A percentile compares a stretch with the other conserved stretches of the same genome.
Conservation (phyloP, 2,113 vertebrate species). For the Pantherophis guttatus region DNA sequence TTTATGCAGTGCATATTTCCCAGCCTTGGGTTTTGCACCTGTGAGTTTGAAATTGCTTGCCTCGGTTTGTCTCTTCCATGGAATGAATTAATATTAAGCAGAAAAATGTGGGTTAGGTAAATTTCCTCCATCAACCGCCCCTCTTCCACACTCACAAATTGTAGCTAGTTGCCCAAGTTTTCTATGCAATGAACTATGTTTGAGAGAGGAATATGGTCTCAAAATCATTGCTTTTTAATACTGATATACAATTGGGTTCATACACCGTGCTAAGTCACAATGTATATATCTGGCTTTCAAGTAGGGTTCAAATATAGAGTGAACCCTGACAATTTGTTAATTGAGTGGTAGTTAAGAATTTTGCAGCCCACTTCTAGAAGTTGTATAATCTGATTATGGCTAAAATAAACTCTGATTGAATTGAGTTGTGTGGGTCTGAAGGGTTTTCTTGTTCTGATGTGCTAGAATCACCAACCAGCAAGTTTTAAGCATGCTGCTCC, state of each 20-base stretch:
- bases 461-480: background rate
- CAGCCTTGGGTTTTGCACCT: background rate
- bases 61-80: background rate
- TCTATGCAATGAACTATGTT: background rate
- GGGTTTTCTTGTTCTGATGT: background rate
- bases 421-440: background rate
- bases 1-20: background rate
- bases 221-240: background rate
- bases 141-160: background rate
- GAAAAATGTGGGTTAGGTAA: background rate
- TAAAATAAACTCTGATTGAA: background rate
- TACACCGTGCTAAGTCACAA: background rate
- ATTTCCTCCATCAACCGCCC: background rate
- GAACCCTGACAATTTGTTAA: background rate
- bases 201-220: background rate
- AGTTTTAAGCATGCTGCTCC: background rate
- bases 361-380: background rate
- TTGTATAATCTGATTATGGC: background rate
- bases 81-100: background rate
- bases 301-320: background rate
- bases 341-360: background rate
- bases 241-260: background rate
- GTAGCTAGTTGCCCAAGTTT: background rate
- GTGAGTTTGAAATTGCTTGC: background rate
- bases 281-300: background rate